These are phyloP conservation scores for Polydrusus pterygomalis DNA, from an alignment of 2,888 invertebrate species.

Conservation along the genomic window DNA sequence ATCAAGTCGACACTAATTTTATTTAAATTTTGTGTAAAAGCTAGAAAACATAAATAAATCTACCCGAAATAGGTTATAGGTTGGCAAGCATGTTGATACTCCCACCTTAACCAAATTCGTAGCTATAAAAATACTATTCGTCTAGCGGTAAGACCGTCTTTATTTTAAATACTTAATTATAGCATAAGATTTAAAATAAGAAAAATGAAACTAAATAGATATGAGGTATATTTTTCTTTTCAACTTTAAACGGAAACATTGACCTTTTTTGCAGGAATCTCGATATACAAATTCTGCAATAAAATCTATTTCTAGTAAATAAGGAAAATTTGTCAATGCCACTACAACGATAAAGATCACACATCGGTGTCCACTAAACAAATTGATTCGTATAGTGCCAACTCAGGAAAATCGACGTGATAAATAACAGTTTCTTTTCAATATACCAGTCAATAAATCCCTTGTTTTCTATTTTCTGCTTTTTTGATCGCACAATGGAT, in stretches of 20 bases:
- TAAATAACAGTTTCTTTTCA: conserved; percentile 54
- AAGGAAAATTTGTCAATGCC: conserved; percentile 50
- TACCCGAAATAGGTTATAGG: too few relatives aligned
- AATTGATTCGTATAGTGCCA: conserved; percentile 54
- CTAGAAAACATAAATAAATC: too few relatives aligned
- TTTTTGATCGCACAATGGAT: neutral
- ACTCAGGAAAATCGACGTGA: conserved; percentile 52
- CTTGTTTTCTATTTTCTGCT: conserved; percentile 19
- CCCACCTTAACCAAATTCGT: too few relatives aligned
- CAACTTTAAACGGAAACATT: neutral
- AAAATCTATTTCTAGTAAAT: conserved; percentile 25
- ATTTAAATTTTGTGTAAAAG: too few relatives aligned
- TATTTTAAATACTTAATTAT: too few relatives aligned
- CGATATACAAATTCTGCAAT: neutral
- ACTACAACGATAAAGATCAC: conserved; percentile 47
- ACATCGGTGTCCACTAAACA: conserved; percentile 54
- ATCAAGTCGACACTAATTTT: too few relatives aligned
- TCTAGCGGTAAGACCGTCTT: neutral
- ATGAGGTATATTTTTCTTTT: too few relatives aligned
- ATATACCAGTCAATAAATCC: conserved; percentile 48
- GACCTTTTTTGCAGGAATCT: neutral
- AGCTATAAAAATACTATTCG: too few relatives aligned
- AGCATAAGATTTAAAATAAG: too few relatives aligned
- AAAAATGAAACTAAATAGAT: too few relatives aligned
- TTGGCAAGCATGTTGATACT: too few relatives aligned